Percentiles rank a stretch among this genome's conserved stretches.
Conservation (phyloP, 2,113 vertebrate genomes). For the Sula dactylatra region DNA sequence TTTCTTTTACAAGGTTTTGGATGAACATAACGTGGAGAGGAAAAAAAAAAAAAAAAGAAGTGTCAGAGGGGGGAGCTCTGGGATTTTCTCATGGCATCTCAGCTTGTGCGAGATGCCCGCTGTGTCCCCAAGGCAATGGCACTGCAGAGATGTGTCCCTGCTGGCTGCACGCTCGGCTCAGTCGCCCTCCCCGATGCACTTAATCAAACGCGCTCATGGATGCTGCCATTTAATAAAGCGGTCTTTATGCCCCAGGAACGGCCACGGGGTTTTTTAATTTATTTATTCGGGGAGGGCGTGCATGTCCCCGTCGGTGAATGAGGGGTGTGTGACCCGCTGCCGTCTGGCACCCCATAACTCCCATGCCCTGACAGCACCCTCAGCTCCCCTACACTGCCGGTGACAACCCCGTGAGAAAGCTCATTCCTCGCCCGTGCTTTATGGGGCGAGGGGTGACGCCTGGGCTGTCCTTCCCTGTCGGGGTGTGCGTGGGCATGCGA, state of each 20-base stretch:
- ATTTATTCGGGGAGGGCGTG: background rate
- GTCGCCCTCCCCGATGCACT: background rate
- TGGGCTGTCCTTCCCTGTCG: background rate
- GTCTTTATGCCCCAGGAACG: background rate
- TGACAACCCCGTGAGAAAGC: background rate
- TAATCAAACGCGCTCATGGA: background rate
- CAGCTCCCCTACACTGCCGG: background rate
- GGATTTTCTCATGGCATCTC: background rate
- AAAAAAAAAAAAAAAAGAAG: background rate
- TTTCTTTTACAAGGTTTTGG: background rate
- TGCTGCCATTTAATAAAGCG: background rate
- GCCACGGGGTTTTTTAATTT: background rate
- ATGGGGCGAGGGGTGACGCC: slow-evolving; percentile 12
- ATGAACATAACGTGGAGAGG: no score
- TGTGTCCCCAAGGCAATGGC: accelerated
- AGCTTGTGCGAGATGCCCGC: accelerated
- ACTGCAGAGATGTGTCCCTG: accelerated
- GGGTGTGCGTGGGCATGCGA: background rate
- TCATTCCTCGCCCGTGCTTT: background rate
- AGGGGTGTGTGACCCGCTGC: background rate
- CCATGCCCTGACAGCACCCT: background rate
- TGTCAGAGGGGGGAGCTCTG: background rate
- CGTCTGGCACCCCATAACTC: slow-evolving; percentile 10
- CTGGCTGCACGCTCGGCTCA: accelerated
- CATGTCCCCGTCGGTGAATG: background rate